Base-by-base conservation (phyloP, 2,888 invertebrate species). In the Netelia melanura region DNA sequence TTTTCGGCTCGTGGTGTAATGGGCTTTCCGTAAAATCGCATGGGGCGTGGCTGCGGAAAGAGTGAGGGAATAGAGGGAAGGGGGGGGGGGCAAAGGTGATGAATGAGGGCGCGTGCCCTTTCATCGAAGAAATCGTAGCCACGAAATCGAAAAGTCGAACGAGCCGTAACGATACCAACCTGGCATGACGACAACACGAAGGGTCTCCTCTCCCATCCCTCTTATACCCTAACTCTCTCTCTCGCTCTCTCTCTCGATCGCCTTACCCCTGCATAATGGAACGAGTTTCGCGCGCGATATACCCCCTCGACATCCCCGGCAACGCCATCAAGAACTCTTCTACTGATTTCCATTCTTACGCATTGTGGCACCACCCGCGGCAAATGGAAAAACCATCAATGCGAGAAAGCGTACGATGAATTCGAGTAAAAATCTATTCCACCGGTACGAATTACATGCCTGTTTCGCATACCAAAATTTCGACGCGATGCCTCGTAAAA, bases 251-350 rank as follows among this genome's bases (percentile, higher is more conserved):
- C 48, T 48, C 11, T 14, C 48, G 11, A 10, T 64, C 52, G 30
- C 58, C n/a, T 23, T 38, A 71, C 23, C 77, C 74, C 81, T 80
- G 77, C 61, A 87, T 86, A 88, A 87, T 85, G 65, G 84, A 86
- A 86, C 78, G 84, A 87, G 79, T 79, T 87, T 85, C 72, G 61
- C 71, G 44, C 71, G 67, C 76, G 74, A 82, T 83, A 84, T 68
- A 14, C 38, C 38, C 54, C 52, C 64, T 14, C 43, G 61, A 43
- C 65, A 78, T 78, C 77, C 54, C 81, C 64, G 77, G 54, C 77
- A 77, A 79, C 68, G 71, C 78, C 75, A 78, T 75, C 70, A 23
- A 62, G 62, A 78, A 71, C 30, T 44, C 64, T 58, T 44, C 17
- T 74, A 74, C 72, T 74, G 72, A 72, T 70, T 81, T 48, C 52